These are phyloP conservation scores for Lacerta viridis DNA, from an alignment of 2,797 vertebrate species.

Conservation along the genomic window DNA sequence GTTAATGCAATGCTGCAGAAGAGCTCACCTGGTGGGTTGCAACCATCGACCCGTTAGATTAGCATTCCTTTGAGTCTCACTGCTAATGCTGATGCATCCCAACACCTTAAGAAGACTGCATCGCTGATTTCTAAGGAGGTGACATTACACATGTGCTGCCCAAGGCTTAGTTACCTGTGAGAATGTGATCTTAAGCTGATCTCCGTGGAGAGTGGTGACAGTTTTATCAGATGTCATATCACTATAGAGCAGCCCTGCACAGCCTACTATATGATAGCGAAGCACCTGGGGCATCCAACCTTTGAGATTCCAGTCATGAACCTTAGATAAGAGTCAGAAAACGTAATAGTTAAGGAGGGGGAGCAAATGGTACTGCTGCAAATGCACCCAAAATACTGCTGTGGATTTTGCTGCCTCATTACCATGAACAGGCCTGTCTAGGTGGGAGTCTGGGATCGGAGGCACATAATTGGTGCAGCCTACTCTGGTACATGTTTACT, in stretches of 20 bases:
- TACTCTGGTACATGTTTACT: not conserved
- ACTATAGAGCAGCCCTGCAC: slow-evolving; percentile 83
- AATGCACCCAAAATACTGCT: not conserved
- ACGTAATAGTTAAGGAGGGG: not conserved
- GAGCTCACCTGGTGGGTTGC: not conserved
- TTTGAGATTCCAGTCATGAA: slow-evolving; percentile 75
- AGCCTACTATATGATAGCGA: slow-evolving; percentile 89
- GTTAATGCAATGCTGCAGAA: no score
- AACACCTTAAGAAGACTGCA: not conserved
- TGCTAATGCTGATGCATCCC: not conserved
- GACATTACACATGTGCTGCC: no score
- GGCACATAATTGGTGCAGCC: not conserved
- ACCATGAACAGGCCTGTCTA: not conserved
- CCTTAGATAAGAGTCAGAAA: slow-evolving; percentile 67
- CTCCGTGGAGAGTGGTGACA: slow-evolving; percentile 88
- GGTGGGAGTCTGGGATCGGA: not conserved
- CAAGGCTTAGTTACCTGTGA: slow-evolving; percentile 81
- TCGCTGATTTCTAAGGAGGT: not conserved
- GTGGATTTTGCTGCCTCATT: not conserved
- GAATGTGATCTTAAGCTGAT: slow-evolving; percentile 79
- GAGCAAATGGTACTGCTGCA: not conserved
- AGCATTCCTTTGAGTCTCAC: not conserved
- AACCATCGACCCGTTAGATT: not conserved
- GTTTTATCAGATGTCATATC: slow-evolving; percentile 83
- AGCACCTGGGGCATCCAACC: slow-evolving; percentile 81